Evolutionary conservation across 2,113 vertebrate species (phyloP).

Genomic region (Todiramphus chloris): DNA sequence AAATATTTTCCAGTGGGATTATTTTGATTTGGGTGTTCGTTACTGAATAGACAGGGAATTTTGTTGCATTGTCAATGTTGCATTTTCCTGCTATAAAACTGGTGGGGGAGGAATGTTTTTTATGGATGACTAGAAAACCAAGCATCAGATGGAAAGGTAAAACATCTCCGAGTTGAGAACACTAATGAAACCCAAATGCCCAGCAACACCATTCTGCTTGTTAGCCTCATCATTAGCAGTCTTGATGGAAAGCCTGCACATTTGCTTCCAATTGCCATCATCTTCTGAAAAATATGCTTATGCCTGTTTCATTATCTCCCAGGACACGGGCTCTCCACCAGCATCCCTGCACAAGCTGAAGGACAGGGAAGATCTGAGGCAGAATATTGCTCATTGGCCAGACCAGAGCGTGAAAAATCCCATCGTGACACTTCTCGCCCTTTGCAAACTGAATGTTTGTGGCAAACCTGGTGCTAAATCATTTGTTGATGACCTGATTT

Average conservation of each 20-base stretch:
- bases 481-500: neutral
- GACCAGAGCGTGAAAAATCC: fast-evolving
- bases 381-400: neutral
- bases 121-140: neutral
- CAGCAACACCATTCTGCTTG: neutral
- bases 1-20: neutral
- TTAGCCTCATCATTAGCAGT: neutral
- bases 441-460: neutral
- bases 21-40: neutral
- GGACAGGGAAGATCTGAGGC: neutral
- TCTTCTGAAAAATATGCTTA: neutral
- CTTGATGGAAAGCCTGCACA: neutral
- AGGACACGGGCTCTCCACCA: neutral
- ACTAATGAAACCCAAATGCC: neutral
- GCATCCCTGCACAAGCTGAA: neutral
- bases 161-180: neutral
- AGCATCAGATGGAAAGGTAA: neutral
- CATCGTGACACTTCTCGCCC: neutral
- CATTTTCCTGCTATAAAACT: neutral
- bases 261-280: neutral
- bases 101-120: fast-evolving
- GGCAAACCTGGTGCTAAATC: neutral
- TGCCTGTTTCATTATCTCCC: neutral
- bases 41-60: neutral
- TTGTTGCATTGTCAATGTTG: neutral